Evolutionary conservation across 1,140 invertebrate species (phyloP), one percentile per base, ranked within the genome.

Genomic region (Pygmarrhopalites habei): DNA sequence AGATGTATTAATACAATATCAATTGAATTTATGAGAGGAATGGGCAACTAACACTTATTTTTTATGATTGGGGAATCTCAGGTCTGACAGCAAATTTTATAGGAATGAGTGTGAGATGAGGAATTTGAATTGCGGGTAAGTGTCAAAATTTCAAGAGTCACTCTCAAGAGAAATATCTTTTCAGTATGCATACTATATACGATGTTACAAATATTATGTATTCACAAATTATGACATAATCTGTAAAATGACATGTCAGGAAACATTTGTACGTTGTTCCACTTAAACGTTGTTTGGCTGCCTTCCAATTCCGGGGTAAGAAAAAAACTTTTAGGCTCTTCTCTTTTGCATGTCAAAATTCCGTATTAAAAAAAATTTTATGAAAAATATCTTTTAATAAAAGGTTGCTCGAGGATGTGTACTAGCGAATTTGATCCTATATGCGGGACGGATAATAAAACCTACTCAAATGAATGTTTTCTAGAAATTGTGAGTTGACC

Each of bases 71-170:
- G 32, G 92, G 89, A 26, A n/a, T n/a, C n/a, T n/a, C n/a, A n/a
- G n/a, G n/a, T 93, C 88, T 5, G 91, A 97, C 74, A 90, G 89
- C 73, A 86, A 88, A 73, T 87, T 94, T 69, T 96, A 96, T 78
- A 83, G 85, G 69, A 95, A 90, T 75, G 87, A 91, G 75, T 96
- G 94, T 73, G 86, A 92, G 74, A 94, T 96, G 90, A 87, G 87
- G 74, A 84, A 86, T 73, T 84, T 89, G 74, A 93, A 93, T 75
- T 95, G 66, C 59, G 66, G 66, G 65, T 67, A 51, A 55, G 60
- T 29, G 3, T 28, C 14, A 26, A 26, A 10, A 10, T 23, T 49
- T n/a, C n/a, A n/a, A n/a, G n/a, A n/a, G n/a, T n/a, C n/a, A n/a
- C n/a, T n/a, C n/a, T n/a, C n/a, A n/a, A n/a, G n/a, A n/a, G n/a